phyloP scores from a whole-genome alignment of 2,797 vertebrate genomes.

The Pangasius krempfi region DNA sequence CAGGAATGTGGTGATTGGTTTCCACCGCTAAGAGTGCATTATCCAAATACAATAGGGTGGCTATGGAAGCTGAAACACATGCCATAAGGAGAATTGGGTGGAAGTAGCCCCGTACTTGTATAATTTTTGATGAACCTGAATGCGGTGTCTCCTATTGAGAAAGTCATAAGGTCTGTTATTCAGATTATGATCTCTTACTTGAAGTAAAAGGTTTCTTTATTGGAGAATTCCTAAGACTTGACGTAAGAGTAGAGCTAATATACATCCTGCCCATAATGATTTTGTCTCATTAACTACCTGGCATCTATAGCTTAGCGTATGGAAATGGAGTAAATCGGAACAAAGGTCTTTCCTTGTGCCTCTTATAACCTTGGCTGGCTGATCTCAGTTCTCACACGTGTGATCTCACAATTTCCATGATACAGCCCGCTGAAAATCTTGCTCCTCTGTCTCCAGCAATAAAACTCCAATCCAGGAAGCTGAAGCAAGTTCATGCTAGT shows the following conservation, averaged over 20 bases:
- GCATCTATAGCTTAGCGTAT: background rate
- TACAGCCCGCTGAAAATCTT: constrained; percentile 15
- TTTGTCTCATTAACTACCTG: background rate
- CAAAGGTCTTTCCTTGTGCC: constrained; percentile 9
- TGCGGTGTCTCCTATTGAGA: background rate
- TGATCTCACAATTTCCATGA: constrained; percentile 43
- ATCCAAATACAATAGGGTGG: background rate
- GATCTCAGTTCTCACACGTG: constrained; percentile 22
- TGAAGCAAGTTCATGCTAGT: background rate
- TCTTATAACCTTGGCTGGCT: background rate
- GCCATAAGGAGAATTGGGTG: background rate
- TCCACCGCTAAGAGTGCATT: background rate
- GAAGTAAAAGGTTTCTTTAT: background rate
- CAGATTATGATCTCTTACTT: background rate
- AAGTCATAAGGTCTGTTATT: background rate
- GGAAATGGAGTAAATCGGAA: background rate
- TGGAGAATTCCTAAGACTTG: constrained; percentile 3
- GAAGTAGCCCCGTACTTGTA: background rate
- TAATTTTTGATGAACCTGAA: background rate
- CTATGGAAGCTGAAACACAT: background rate
- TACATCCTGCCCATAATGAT: constrained; percentile 3
- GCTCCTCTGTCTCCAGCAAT: constrained; percentile 12
- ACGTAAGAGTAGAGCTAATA: background rate
- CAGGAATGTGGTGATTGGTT: constrained; percentile 4
- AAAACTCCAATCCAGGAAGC: background rate